Evolutionary conservation across 2,888 invertebrate species (phyloP).

Genomic region (Gastracanthus pulcherrimus): DNA sequence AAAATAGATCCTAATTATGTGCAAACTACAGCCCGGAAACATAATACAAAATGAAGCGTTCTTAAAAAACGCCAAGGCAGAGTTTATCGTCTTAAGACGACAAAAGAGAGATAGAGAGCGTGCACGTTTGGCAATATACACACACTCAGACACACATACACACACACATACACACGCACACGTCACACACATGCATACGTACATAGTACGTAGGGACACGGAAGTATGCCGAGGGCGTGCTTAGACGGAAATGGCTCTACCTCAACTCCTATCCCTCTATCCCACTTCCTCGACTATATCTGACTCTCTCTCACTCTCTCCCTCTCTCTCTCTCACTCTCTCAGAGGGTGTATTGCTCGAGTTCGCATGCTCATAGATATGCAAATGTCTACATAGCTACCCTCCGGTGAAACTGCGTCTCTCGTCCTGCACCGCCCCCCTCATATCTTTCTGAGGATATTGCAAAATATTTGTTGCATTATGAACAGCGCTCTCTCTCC

Average conservation of each 20-base stretch:
- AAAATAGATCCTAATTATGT: no score
- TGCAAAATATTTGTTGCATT: conserved; percentile 56
- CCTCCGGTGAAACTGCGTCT: neutral
- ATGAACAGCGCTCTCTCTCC: neutral
- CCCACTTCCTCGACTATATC: neutral
- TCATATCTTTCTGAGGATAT: conserved; percentile 38
- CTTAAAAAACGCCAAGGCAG: neutral
- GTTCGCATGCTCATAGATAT: conserved; percentile 46
- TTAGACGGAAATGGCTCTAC: neutral
- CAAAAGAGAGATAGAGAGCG: neutral
- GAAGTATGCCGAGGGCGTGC: conserved; percentile 4
- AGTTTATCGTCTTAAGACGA: neutral
- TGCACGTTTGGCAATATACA: neutral
- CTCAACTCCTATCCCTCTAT: neutral
- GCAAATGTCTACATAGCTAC: conserved; percentile 51
- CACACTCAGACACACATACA: no score
- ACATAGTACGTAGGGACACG: neutral
- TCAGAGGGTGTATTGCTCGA: neutral
- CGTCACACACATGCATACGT: neutral
- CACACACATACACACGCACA: no score
- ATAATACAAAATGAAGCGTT: no score
- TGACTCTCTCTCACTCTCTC: no score
- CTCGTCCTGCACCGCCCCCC: neutral
- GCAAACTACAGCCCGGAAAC: no score
- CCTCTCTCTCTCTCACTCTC: neutral